Evolutionary conservation across 1,140 invertebrate species (phyloP).

Genomic region (Acromyrmex echinatior): DNA sequence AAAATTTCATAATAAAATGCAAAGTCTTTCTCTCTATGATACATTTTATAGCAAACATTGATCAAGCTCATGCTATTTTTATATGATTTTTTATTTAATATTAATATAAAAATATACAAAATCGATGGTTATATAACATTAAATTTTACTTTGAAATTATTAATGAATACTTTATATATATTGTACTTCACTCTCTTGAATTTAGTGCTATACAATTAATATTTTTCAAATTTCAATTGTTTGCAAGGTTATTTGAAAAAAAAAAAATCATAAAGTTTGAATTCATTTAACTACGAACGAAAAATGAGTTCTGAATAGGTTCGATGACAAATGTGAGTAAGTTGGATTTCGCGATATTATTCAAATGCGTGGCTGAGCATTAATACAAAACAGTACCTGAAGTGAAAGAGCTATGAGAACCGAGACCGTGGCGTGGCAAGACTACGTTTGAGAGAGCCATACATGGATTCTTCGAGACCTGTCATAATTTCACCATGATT

Average conservation of each 20-base stretch:
- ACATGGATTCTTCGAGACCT: slow-evolving; percentile 24
- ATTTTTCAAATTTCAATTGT: background rate
- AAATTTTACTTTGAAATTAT: background rate
- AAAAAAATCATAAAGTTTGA: background rate
- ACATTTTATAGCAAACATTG: slow-evolving; percentile 6
- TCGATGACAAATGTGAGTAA: slow-evolving; percentile 20
- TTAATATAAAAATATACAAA: background rate
- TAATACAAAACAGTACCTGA: slow-evolving; percentile 61
- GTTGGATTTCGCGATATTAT: slow-evolving; percentile 41
- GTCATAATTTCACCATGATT: slow-evolving; percentile 54
- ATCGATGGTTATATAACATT: background rate
- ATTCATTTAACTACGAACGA: background rate
- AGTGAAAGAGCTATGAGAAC: slow-evolving; percentile 61
- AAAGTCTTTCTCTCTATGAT: background rate
- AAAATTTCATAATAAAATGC: slow-evolving; percentile 7
- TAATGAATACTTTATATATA: background rate
- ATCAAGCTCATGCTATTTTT: slow-evolving; percentile 17
- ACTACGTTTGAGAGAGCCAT: slow-evolving; percentile 33
- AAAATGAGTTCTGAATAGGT: background rate
- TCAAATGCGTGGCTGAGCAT: slow-evolving; percentile 25
- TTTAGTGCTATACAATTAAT: background rate
- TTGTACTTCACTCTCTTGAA: background rate
- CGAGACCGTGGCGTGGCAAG: slow-evolving; percentile 60
- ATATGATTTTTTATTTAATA: background rate
- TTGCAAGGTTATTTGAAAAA: background rate